Percentiles rank a stretch among this genome's conserved stretches.
These are phyloP conservation scores for Drosophila navojoa DNA, from an alignment of 1,140 invertebrate species.

Conservation along the genomic window DNA sequence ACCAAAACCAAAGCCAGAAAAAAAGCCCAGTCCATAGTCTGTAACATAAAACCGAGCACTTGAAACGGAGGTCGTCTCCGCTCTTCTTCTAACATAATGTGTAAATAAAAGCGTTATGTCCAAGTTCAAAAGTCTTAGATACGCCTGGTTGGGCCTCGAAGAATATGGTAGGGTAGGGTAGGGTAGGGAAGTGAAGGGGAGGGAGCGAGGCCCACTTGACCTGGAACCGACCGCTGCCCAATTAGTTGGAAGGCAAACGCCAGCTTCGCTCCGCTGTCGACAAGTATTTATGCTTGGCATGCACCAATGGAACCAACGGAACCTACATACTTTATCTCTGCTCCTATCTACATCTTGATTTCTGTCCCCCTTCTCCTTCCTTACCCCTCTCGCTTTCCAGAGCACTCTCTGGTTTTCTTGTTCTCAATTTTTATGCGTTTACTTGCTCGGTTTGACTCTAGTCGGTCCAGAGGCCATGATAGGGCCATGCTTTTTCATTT, in stretches of 20 bases:
- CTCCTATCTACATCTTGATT: slow-evolving; percentile 8
- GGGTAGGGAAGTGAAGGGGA: slow-evolving; percentile 7
- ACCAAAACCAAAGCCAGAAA: slow-evolving; percentile 24
- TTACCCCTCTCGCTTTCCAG: too few species aligned
- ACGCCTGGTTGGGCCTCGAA: background rate
- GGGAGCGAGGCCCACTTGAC: slow-evolving; percentile 41
- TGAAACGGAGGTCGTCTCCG: too few species aligned
- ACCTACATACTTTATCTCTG: slow-evolving; percentile 6
- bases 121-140: slow-evolving; percentile 61
- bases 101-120: slow-evolving; percentile 20
- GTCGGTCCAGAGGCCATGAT: slow-evolving; percentile 6
- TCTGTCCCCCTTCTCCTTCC: background rate
- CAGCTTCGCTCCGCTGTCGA: slow-evolving; percentile 13
- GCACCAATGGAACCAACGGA: slow-evolving; percentile 12
- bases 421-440: slow-evolving; percentile 21
- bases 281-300: slow-evolving; percentile 42
- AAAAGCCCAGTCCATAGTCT: background rate
- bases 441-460: slow-evolving; percentile 23
- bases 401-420: background rate
- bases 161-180: too few species aligned
- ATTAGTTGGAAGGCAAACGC: slow-evolving; percentile 48
- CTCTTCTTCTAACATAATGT: slow-evolving; percentile 22
- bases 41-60: too few species aligned
- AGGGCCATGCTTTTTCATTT: slow-evolving; percentile 45
- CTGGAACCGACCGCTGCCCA: slow-evolving; percentile 64